A percentile compares a stretch with the other conserved stretches of the same genome.
phyloP scores from a whole-genome alignment of 2,113 vertebrate genomes.

The Sceloporus tristichus region DNA sequence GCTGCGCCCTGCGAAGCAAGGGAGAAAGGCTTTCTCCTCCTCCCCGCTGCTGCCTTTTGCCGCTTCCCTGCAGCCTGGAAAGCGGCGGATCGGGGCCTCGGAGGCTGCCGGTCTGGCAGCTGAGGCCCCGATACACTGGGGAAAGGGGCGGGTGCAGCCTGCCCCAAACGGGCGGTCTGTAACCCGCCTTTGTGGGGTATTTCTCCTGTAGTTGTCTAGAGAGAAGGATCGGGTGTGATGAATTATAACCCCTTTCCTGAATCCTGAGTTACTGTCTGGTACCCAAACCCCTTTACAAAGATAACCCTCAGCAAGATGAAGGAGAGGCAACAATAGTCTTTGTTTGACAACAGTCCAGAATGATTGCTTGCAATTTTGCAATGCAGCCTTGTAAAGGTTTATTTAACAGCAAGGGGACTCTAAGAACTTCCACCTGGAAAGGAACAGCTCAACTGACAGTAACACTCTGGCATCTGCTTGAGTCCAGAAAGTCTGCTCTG shows the following conservation, averaged over 20 bases:
- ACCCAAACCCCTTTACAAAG: background rate
- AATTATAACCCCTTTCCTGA: background rate
- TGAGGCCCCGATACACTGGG: no score
- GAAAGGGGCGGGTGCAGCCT: no score
- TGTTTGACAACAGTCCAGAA: slow-evolving; percentile 15
- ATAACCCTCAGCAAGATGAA: background rate
- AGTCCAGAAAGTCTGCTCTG: slow-evolving; percentile 36
- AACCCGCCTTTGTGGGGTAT: no score
- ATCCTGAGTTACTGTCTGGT: background rate
- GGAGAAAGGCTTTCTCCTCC: no score
- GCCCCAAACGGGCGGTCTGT: no score
- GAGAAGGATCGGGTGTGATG: background rate
- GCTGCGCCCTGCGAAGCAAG: no score
- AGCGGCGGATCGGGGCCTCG: no score
- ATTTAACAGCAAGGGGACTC: slow-evolving; percentile 24
- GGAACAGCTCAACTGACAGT: slow-evolving; percentile 1
- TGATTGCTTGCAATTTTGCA: slow-evolving; percentile 2
- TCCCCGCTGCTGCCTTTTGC: no score
- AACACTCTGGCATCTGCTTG: slow-evolving; percentile 18
- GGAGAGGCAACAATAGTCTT: background rate
- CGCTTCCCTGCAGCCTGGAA: no score
- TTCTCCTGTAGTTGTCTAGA: background rate
- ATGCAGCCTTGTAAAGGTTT: slow-evolving; percentile 16
- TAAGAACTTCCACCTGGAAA: slow-evolving; percentile 44
- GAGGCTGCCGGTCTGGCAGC: no score